Base-by-base conservation (phyloP, 1,140 invertebrate genomes). In the Diuraphis noxia region DNA sequence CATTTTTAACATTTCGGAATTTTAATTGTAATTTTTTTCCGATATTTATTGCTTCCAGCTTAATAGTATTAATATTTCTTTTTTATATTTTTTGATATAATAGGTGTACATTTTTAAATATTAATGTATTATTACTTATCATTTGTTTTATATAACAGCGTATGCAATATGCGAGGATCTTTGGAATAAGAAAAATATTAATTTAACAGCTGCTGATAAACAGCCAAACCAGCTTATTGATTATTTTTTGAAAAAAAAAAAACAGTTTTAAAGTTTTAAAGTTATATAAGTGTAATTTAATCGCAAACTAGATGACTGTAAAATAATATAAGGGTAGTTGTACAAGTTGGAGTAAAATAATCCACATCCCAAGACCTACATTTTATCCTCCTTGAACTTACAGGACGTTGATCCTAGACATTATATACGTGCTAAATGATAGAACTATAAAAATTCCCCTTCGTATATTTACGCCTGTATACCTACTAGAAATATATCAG, bases 331-430 rank as follows among this genome's bases (percentile, higher is more conserved):
- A 85, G 41, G 30, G 41, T 19, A 85, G 82, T 85, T 43, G 30
- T 43, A 85, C 36, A 85, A 85, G 82, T 85, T 85, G 17, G n/a
- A 85, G 82, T 85, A n/a, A 30, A 85, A 85, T 85, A 85, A 85
- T 85, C 41, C 41, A 46, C 41, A 46, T 3, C 30, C 1, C 46
- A 85, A 46, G 41, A 46, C 82, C 30, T n/a, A 46, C 82, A n/a
- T 43, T 46, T 85, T 46, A 85, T 85, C 41, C 17, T 46, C 41
- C 8, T 85, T 85, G 41, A 46, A 85, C 41, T 7, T 30, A 30
- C 17, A 85, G 41, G 19, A 46, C 41, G 41, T 85, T 85, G 41
- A 85, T 43, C 82, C 82, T 34, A 84, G 46, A 85, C 41, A 46
- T 85, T 19, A 19, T 19, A 19, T 21, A 40, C 10, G 38, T 84